phyloP scores from a whole-genome alignment of 1,140 invertebrate genomes.

The Drosophila busckii region DNA sequence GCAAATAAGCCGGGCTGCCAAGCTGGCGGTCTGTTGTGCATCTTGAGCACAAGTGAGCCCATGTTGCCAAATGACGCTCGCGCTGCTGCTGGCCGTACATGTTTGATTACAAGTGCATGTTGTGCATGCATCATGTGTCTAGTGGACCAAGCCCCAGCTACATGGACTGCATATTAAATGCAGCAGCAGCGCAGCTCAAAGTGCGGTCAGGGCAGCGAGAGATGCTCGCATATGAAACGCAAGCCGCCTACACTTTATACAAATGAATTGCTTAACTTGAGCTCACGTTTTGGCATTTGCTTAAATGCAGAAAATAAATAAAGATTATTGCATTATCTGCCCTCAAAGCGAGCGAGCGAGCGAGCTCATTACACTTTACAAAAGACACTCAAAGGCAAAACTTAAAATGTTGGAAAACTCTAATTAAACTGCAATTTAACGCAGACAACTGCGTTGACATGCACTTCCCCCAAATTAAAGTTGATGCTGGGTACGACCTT shows the following conservation, averaged over 20 bases:
- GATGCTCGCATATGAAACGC: conserved; percentile 13
- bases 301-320: no score
- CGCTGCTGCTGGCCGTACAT: conserved; percentile 28
- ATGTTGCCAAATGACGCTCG: conserved; percentile 28
- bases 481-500: conserved; percentile 19
- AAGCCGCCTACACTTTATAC: no score
- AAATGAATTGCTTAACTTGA: no score
- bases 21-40: background rate
- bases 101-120: conserved; percentile 55
- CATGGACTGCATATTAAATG: no score
- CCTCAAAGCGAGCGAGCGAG: no score
- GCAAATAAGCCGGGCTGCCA: conserved; percentile 32
- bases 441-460: conserved; percentile 38
- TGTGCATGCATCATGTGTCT: conserved; percentile 45
- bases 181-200: conserved; percentile 30
- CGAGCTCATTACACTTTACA: no score
- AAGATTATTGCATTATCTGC: no score
- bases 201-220: conserved; percentile 29
- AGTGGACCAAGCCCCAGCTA: no score
- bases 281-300: no score
- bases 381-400: conserved; percentile 37
- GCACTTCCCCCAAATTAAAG: conserved; percentile 6
- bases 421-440: conserved; percentile 50
- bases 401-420: conserved; percentile 36
- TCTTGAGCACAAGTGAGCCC: conserved; percentile 1